Evolutionary conservation across 92 coral and sea anemone genomes (phyloP).

Genomic region (Meandrina meandrites): DNA sequence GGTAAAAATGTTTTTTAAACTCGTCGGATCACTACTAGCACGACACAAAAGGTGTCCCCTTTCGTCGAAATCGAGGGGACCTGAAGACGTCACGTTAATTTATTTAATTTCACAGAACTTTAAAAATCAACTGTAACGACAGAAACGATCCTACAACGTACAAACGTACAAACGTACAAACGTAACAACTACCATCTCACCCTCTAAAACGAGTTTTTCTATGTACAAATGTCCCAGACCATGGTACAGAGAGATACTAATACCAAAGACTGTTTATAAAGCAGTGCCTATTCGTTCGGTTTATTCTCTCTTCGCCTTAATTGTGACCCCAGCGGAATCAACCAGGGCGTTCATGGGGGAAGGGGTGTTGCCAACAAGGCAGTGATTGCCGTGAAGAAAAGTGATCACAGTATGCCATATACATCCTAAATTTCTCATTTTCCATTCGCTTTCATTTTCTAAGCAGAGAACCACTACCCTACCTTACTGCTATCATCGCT

Average conservation of each 20-base stretch:
- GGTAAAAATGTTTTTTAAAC: neutral
- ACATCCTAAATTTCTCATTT: neutral
- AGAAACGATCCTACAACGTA: no score
- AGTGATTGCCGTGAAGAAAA: neutral
- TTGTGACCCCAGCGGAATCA: neutral
- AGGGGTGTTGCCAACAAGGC: neutral
- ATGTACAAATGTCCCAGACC: neutral
- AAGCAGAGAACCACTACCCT: neutral
- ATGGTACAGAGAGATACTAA: no score
- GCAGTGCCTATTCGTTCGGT: neutral
- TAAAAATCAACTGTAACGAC: no score
- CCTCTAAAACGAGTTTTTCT: neutral
- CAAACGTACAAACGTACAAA: no score
- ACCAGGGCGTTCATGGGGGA: neutral
- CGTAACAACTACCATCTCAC: neutral
- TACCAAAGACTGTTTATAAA: neutral
- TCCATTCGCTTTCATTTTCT: neutral
- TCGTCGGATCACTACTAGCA: neutral
- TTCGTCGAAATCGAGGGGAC: no score
- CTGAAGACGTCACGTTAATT: no score
- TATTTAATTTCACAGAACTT: no score
- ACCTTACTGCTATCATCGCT: constrained; percentile 37
- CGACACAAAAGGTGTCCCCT: no score
- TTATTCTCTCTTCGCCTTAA: neutral
- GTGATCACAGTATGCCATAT: neutral